These are phyloP conservation scores for Adineta ricciae DNA, from an alignment of 2,888 invertebrate species.

Conservation along the genomic window DNA sequence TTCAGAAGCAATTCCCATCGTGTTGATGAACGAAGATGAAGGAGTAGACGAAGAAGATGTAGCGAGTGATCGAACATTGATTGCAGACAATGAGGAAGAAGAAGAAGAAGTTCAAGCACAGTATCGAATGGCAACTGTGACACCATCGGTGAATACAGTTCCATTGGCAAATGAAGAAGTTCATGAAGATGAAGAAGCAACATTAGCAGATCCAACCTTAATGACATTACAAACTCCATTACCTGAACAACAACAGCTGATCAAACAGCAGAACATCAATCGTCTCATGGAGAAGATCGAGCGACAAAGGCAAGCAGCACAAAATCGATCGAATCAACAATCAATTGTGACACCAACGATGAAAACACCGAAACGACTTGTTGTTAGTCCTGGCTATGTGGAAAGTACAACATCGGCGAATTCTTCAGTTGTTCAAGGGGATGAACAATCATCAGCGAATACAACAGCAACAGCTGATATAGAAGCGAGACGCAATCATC, in stretches of 20 bases:
- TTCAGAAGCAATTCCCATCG: background rate
- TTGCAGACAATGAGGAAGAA: slow-evolving; percentile 1
- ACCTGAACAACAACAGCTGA: background rate
- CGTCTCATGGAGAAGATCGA: slow-evolving; percentile 14
- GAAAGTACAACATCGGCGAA: background rate
- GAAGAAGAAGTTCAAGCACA: background rate
- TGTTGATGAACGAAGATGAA: slow-evolving; percentile 24
- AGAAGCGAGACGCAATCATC: background rate
- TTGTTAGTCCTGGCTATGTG: slow-evolving; percentile 7
- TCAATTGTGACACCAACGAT: background rate
- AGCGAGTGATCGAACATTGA: background rate
- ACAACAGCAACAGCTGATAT: background rate
- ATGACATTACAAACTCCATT: slow-evolving; percentile 11
- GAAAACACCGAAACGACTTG: slow-evolving; percentile 12
- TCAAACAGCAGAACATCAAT: background rate
- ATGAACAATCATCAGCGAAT: background rate
- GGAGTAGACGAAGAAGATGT: slow-evolving; percentile 11
- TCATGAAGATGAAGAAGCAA: background rate
- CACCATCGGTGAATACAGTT: background rate
- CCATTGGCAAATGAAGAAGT: background rate
- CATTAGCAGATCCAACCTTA: slow-evolving; percentile 22
- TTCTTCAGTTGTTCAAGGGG: background rate
- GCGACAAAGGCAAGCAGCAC: background rate
- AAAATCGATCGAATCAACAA: background rate
- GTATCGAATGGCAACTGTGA: background rate